Percentiles rank a stretch among this genome's conserved stretches.
phyloP scores from a whole-genome alignment of 2,113 vertebrate genomes.

The Lycaon pictus region DNA sequence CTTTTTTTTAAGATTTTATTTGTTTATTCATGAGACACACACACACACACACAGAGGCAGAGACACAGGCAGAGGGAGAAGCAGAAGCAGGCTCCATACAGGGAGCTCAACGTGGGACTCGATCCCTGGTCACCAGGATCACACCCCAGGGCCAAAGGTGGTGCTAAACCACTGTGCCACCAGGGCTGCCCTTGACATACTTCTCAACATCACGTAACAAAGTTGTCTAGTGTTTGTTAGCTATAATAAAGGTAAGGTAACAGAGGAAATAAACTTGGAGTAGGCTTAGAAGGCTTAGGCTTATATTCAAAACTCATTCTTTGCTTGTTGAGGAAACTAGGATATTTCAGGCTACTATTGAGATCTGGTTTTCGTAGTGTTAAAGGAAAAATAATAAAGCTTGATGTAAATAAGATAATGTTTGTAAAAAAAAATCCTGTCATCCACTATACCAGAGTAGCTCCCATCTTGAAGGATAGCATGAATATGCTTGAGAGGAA shows the following conservation, averaged over 20 bases:
- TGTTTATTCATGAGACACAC: no score
- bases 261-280: not conserved
- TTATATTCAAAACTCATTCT: not conserved
- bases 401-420: not conserved
- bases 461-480: not conserved
- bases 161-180: no score
- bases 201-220: not conserved
- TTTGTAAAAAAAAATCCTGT: not conserved
- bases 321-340: not conserved
- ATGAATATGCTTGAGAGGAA: not conserved
- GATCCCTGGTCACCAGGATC: no score
- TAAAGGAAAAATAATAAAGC: constrained; percentile 1
- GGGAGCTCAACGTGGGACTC: no score
- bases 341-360: not conserved
- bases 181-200: not conserved
- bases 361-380: not conserved
- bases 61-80: no score
- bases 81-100: no score
- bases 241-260: not conserved
- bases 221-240: not conserved
- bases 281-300: not conserved
- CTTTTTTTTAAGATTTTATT: no score
- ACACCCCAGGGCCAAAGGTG: no score
- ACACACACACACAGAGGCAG: no score
- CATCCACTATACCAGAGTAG: not conserved